Conservation (phyloP, 2,888 invertebrate species). For the Furcula furcula region DNA sequence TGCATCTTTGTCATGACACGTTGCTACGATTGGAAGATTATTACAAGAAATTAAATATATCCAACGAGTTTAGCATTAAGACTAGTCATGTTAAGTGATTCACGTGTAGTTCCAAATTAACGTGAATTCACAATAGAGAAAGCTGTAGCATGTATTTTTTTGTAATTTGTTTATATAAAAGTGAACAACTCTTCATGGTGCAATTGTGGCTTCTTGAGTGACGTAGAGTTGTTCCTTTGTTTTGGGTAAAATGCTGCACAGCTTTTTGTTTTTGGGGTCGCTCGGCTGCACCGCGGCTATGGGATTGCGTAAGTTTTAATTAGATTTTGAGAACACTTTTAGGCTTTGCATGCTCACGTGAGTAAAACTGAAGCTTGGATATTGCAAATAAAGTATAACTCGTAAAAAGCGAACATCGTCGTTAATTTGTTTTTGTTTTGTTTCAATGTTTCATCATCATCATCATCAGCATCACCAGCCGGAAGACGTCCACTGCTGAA, state of each 20-base stretch:
- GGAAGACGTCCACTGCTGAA: no score
- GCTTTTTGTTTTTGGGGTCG: constrained; percentile 23
- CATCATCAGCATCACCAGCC: no score
- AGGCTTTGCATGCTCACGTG: background rate
- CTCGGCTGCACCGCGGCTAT: constrained; percentile 34
- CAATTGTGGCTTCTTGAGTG: constrained; percentile 34
- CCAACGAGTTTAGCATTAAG: no score
- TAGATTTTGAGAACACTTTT: constrained; percentile 11
- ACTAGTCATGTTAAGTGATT: no score
- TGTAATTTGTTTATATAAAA: constrained; percentile 49
- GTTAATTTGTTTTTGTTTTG: no score
- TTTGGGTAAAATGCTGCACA: constrained; percentile 29
- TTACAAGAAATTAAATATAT: no score
- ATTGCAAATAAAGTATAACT: no score
- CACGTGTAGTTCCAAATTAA: no score
- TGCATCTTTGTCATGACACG: no score
- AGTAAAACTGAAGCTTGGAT: background rate
- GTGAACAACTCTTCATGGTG: constrained; percentile 20
- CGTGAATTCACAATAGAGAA: constrained; percentile 42
- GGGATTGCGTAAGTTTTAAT: constrained; percentile 52
- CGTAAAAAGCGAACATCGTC: no score
- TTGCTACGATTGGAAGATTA: no score
- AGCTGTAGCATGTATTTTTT: constrained; percentile 49
- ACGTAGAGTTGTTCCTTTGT: constrained; percentile 26
- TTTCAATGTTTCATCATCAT: no score